Conservation (phyloP, 2,113 vertebrate genomes). For the Scomber colias region DNA sequence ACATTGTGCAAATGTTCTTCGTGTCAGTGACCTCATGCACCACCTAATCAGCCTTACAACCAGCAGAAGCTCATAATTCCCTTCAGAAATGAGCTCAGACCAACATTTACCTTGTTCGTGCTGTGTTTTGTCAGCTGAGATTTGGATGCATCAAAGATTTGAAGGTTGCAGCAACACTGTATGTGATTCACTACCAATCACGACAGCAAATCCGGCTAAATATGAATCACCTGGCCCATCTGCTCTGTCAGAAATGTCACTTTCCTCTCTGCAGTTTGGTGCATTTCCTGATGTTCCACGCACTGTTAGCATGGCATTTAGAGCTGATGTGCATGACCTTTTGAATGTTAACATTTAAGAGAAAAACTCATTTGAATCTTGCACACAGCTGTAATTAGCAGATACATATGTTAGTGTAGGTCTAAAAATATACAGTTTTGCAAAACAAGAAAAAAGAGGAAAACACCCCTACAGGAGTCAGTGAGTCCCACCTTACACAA, state of each 20-base stretch:
- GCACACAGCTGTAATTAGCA: conserved; percentile 57
- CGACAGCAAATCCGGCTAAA: conserved; percentile 22
- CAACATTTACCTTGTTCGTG: no score
- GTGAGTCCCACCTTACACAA: not conserved
- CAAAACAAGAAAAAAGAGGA: not conserved
- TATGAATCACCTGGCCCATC: conserved; percentile 30
- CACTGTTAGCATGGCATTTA: conserved; percentile 65
- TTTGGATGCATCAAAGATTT: no score
- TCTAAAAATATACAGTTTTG: conserved; percentile 48
- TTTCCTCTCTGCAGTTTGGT: conserved; percentile 53
- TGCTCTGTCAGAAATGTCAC: conserved; percentile 62
- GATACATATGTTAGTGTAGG: conserved; percentile 2
- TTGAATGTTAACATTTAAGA: conserved; percentile 46
- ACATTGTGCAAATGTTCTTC: no score
- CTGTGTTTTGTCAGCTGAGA: no score
- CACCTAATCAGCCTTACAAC: no score
- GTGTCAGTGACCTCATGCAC: no score
- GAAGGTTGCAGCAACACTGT: not conserved
- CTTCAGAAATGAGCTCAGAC: no score
- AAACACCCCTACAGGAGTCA: not conserved
- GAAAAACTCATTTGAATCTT: conserved; percentile 67
- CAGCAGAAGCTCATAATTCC: no score
- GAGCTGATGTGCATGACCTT: conserved; percentile 63
- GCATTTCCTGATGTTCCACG: conserved; percentile 69
- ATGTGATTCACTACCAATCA: not conserved